Base-by-base conservation (phyloP, 2,113 vertebrate species). In the Pluvialis apricaria region DNA sequence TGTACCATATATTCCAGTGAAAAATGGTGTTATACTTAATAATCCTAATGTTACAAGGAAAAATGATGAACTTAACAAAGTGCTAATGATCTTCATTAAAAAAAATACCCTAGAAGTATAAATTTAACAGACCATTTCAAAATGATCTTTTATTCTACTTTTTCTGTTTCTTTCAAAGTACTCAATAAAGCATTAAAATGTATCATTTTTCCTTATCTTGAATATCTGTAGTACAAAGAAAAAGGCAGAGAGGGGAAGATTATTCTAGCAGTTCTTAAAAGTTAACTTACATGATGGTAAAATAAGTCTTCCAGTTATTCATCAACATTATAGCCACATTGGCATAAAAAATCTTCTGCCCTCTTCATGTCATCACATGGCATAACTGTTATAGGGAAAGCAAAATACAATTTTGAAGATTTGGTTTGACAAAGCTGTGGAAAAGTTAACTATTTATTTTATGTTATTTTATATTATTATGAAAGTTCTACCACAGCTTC, bases 1-100 rank as follows among this genome's bases (percentile, higher is more conserved):
- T 93, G 49, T 73, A 96, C 54, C n/a, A 93, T 94, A 97, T 91
- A 96, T 96, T 84, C 42, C 70, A 92, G 95, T 88, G 95, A 98
- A 91, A 79, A 95, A 69, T 82, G 22, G 71, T 91, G 44, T 96
- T 54, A 82, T 75, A 65, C 32, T 82, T 86, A 91, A 90, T 95
- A 93, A 97, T 90, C 66, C 54, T 95, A 96, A 97, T 92, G 76
- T 97, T 92, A 94, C n/a, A 76, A 88, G 44, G 85, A 96, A 96
- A 96, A 97, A 97, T 96, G 45, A 98, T 97, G 84, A 97, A 94
- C 89, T 94, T 96, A 98, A 80, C 16, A 93, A 97, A 97, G 42
- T 66, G 58, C 31, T 97, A 95, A 66, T 80, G 86, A 73, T 51
- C 26, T 26, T 45, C 9, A 64, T 88, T 79, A 92, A 89, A 68